phyloP scores from a whole-genome alignment of 2,888 invertebrate species.

The Teleiodes luculella region DNA sequence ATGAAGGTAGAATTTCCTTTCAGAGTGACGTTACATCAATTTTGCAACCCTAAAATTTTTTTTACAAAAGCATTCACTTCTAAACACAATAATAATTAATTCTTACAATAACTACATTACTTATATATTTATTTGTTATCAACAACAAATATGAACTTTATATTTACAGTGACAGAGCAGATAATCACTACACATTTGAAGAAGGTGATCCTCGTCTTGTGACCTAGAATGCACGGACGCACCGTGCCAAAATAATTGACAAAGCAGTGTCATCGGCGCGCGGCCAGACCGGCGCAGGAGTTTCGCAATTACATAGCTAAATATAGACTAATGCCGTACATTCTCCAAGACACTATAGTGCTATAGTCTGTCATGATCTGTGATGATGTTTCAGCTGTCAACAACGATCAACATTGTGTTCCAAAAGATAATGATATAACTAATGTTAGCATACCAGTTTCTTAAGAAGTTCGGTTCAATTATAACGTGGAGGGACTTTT shows the following conservation, averaged over 20 bases:
- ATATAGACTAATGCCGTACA: constrained; percentile 26
- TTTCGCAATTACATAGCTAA: constrained; percentile 70
- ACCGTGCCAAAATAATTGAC: constrained; percentile 72
- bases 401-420: background rate
- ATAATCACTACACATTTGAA: background rate
- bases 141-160: background rate
- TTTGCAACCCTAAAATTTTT: background rate
- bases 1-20: too few relatives aligned
- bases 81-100: background rate
- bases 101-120: background rate
- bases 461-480: too few relatives aligned
- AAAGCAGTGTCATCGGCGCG: constrained; percentile 61
- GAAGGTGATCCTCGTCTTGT: constrained; percentile 30
- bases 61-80: background rate
- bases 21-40: background rate
- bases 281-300: constrained; percentile 51
- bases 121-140: background rate
- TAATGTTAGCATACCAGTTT: background rate
- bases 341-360: background rate
- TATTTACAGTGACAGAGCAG: background rate
- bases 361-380: background rate
- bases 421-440: background rate
- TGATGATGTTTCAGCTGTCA: background rate
- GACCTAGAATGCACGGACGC: constrained; percentile 67
- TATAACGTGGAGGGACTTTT: too few relatives aligned